phyloP scores from a whole-genome alignment of 2,888 invertebrate species.

The Ferdinandea cuprea region DNA sequence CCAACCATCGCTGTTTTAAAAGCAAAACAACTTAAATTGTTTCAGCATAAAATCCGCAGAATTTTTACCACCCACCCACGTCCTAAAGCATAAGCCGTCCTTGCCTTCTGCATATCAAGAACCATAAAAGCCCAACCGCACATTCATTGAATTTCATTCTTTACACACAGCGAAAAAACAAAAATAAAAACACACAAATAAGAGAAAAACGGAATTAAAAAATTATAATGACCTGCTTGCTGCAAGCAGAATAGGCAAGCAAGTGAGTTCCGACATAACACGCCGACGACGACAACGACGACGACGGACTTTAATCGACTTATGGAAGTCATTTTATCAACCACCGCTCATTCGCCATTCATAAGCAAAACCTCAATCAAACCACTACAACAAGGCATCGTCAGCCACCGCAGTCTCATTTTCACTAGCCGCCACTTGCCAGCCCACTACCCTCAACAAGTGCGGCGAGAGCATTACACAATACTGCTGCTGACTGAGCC shows the following conservation, averaged over 20 bases:
- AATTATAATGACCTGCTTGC: constrained; percentile 64
- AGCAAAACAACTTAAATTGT: constrained; percentile 35
- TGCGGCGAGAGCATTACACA: constrained; percentile 69
- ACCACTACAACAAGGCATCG: constrained; percentile 55
- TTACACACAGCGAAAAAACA: constrained; percentile 16
- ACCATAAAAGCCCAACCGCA: constrained; percentile 57
- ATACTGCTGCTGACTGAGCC: constrained; percentile 32
- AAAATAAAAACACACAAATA: too few species aligned
- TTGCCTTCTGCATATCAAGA: constrained; percentile 37
- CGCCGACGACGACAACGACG: neutral
- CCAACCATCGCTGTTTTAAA: constrained; percentile 5
- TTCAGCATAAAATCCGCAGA: constrained; percentile 28
- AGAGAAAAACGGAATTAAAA: constrained; percentile 59
- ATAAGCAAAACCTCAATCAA: constrained; percentile 72
- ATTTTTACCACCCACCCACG: constrained; percentile 38
- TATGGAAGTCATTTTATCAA: constrained; percentile 73
- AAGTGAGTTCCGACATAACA: constrained; percentile 28
- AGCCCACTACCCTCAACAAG: constrained; percentile 71
- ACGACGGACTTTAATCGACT: constrained; percentile 64
- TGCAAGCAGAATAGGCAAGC: constrained; percentile 2
- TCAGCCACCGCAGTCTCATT: constrained; percentile 41
- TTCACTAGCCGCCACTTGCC: constrained; percentile 2
- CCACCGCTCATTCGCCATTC: constrained; percentile 74
- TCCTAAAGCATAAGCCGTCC: constrained; percentile 13
- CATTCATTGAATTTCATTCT: constrained; percentile 66